Evolutionary conservation across 1,140 invertebrate species (phyloP), one percentile per base, ranked within the genome.

Genomic region (Drosophila albomicans): DNA sequence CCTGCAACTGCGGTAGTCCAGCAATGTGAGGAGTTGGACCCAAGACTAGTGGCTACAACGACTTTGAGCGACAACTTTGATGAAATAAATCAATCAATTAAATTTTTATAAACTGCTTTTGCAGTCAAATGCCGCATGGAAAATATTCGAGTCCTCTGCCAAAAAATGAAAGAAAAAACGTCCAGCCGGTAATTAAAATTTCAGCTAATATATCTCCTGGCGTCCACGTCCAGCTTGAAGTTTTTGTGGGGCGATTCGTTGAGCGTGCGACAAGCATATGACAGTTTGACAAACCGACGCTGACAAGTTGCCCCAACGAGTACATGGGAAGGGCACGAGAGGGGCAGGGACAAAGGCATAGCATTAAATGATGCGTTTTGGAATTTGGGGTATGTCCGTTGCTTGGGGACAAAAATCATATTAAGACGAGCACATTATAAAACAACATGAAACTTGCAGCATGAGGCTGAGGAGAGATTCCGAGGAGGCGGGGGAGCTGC

Each of bases 41-140:
- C 10, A 0, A 2, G 7, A 25, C 62, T 52, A 10, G 10, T 43
- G 49, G 32, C 52, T 6, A 25, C 20, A 25, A 25, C 11, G 49
- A 10, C n/a, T 51, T 43, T 43, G 41, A 41, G 7, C 64, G 78
- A 85, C 81, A 85, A 85, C 82, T 77, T 51, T 62, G 49, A 32
- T 8, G 45, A 75, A 89, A 89, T 89, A 89, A 89, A 89, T 89
- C 85, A 89, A 89, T 89, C 85, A 89, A 89, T 89, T 89, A 89
- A 85, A 89, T 82, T 85, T 85, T 75, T 88, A 88, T 81, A 84
- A 84, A 81, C 54, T 41, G 76, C 71, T 57, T 49, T 54, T 43
- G 46, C 69, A 63, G 41, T 61, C 67, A 63, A 70, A 54, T 63
- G 52, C 66, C 61, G 72, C 78, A 85, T 84, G 79, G 66, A 80